These are phyloP conservation scores for Ammodramus savannarum DNA, from an alignment of 2,113 vertebrate species.

Conservation along the genomic window DNA sequence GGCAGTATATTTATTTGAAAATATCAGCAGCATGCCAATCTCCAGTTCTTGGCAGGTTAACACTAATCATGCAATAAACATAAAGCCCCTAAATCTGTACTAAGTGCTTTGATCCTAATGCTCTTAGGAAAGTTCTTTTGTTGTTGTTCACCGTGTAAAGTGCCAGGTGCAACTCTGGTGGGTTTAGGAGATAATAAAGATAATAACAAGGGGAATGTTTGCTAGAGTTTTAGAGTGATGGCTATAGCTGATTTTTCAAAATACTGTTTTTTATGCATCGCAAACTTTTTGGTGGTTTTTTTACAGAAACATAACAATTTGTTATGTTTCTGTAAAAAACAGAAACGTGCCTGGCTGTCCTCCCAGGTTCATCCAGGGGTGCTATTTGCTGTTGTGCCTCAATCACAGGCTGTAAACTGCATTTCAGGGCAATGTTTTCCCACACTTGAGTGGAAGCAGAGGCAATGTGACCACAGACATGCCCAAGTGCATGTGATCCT, in stretches of 20 bases:
- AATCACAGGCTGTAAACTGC: background rate
- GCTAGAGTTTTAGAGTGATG: background rate
- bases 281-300: background rate
- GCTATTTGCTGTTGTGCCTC: background rate
- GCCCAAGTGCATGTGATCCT: background rate
- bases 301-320: background rate
- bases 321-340: no score
- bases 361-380: background rate
- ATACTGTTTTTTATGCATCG: background rate
- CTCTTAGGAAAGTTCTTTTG: background rate
- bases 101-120: slow-evolving; percentile 13
- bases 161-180: background rate
- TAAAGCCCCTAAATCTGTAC: background rate
- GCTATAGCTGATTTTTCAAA: background rate
- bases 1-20: slow-evolving; percentile 3
- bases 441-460: background rate
- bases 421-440: background rate
- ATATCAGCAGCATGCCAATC: background rate
- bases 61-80: background rate
- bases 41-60: background rate
- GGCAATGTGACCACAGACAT: accelerated
- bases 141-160: background rate
- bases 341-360: background rate
- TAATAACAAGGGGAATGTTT: background rate
- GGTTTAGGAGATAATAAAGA: background rate